These are phyloP conservation scores for Pocillopora grandis DNA, from an alignment of 92 coral and sea anemone species.

Conservation along the genomic window DNA sequence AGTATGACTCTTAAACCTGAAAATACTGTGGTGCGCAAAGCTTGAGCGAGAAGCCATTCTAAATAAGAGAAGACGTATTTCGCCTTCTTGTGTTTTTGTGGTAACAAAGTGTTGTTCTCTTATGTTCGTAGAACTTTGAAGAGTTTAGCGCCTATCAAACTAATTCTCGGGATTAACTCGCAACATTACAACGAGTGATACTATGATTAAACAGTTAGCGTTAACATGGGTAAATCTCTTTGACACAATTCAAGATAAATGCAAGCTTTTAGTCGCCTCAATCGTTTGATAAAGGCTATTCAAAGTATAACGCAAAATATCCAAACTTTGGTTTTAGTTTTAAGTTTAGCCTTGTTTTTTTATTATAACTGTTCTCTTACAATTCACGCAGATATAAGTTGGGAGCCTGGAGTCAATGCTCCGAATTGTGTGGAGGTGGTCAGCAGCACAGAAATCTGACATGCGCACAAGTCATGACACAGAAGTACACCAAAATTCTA, in stretches of 20 bases:
- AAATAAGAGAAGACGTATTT: no score
- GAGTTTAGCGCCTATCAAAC: no score
- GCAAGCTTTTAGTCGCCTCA: neutral
- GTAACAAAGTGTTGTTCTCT: no score
- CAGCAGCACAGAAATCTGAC: slow-evolving; percentile 47
- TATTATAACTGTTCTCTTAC: neutral
- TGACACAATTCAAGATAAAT: no score
- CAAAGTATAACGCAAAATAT: neutral
- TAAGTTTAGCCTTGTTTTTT: neutral
- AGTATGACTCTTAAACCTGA: neutral
- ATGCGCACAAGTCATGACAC: slow-evolving; percentile 55
- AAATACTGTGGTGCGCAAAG: no score
- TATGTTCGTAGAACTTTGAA: no score
- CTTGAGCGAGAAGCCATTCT: no score
- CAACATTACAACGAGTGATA: no score
- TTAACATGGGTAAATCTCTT: no score
- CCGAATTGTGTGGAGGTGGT: slow-evolving; percentile 75
- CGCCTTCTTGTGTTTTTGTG: no score
- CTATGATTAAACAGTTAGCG: no score
- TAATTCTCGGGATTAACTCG: no score
- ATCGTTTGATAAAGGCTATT: neutral
- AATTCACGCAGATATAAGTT: slow-evolving; percentile 30
- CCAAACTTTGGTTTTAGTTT: neutral
- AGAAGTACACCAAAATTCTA: slow-evolving; percentile 17
- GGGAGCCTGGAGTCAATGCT: slow-evolving; percentile 61